Percentiles rank a stretch among this genome's conserved stretches.
Conservation (phyloP, 2,888 invertebrate genomes). For the Pristionchus maxplancki region DNA sequence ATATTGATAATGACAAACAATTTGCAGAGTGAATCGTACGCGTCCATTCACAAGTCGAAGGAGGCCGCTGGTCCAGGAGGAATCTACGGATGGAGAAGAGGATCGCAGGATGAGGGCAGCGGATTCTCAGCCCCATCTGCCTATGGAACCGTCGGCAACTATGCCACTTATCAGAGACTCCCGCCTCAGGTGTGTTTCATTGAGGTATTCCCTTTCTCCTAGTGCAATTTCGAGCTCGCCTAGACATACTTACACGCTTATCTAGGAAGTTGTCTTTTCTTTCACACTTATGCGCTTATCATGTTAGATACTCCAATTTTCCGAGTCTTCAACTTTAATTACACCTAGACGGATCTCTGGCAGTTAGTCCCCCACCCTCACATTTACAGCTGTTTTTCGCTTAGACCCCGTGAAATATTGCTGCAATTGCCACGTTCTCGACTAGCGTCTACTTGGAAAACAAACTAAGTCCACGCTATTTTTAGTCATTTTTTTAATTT, state of each 20-base stretch:
- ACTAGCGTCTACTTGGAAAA: not conserved
- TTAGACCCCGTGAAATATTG: not conserved
- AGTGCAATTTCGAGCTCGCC: no score
- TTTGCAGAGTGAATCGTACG: constrained; percentile 51
- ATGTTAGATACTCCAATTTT: no score
- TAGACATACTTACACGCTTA: no score
- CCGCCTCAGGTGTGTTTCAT: constrained; percentile 44
- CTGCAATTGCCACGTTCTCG: not conserved
- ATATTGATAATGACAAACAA: no score
- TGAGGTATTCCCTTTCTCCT: no score
- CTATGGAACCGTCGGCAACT: constrained; percentile 44
- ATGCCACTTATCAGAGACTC: constrained; percentile 41
- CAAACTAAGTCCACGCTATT: not conserved
- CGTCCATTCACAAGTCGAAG: constrained; percentile 52
- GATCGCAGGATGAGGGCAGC: constrained; percentile 48
- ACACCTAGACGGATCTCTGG: not conserved
- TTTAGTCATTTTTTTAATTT: not conserved
- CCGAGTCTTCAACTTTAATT: no score
- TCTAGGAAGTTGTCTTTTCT: no score
- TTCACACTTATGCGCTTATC: no score
- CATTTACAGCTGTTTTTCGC: not conserved
- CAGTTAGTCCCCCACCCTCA: not conserved
- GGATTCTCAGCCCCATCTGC: constrained; percentile 30
- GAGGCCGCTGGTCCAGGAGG: not conserved
- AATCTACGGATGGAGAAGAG: constrained; percentile 33